phyloP scores from a whole-genome alignment of 2,888 invertebrate genomes.

The Acleris literana region DNA sequence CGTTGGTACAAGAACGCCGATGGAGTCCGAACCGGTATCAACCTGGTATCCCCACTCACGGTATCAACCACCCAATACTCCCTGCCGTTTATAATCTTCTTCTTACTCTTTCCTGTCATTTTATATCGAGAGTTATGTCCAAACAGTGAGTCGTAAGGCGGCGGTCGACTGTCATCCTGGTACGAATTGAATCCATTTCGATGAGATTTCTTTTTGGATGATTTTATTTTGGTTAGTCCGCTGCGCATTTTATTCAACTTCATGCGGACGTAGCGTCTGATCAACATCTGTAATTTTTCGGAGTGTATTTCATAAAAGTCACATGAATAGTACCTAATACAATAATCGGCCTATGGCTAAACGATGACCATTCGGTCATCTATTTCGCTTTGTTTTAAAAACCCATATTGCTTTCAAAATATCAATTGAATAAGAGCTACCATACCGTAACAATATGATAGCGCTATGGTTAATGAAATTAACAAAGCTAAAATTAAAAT shows the following conservation, averaged over 20 bases:
- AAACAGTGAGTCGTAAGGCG: slow-evolving; percentile 86
- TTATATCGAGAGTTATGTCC: slow-evolving; percentile 63
- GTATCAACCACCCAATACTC: slow-evolving; percentile 88
- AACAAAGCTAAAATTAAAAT: too few relatives aligned
- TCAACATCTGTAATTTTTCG: slow-evolving; percentile 54
- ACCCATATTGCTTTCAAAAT: too few relatives aligned
- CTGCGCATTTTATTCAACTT: slow-evolving; percentile 40
- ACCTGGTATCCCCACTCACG: slow-evolving; percentile 84
- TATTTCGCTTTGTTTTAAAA: too few relatives aligned
- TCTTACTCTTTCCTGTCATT: slow-evolving; percentile 64
- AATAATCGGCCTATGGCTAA: too few relatives aligned
- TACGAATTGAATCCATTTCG: slow-evolving; percentile 28
- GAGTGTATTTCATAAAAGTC: neutral
- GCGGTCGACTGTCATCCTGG: slow-evolving; percentile 80
- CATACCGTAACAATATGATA: too few relatives aligned
- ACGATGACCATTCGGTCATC: too few relatives aligned
- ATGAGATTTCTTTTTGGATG: slow-evolving; percentile 40
- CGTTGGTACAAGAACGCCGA: slow-evolving; percentile 89
- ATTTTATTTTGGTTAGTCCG: slow-evolving; percentile 13
- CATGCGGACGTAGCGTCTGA: slow-evolving; percentile 54
- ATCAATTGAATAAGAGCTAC: too few relatives aligned
- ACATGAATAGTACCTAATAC: too few relatives aligned
- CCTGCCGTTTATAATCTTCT: slow-evolving; percentile 87
- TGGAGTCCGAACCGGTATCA: slow-evolving; percentile 89
- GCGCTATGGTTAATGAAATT: too few relatives aligned